Evolutionary conservation across 2,888 invertebrate genomes (phyloP), one percentile per base, ranked within the genome.

Genomic region (Lycophotia porphyrea): DNA sequence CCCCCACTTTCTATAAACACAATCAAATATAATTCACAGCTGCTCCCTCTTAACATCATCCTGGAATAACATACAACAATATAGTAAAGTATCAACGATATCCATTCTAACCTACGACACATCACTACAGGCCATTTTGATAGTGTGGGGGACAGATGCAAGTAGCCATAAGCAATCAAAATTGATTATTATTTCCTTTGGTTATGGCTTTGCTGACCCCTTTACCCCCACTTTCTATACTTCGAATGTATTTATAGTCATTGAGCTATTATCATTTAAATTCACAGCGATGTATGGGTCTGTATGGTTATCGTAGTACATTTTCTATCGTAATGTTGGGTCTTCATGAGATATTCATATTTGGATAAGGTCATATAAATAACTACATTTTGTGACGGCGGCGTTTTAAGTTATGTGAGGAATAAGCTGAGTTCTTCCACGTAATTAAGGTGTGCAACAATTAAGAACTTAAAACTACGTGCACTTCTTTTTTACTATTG

Each of bases 151-250:
- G 70, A 76, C 88, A 84, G 87, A 84, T 87, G 85, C 74, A 82
- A 88, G 80, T 76, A 60, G 68, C 78, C 68, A 85, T 84, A 80
- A 88, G 85, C 86, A 82, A 84, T 88, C 75, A 88, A 87, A 80
- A 88, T 88, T 87, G 67, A 87, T 88, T 84, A 88, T 82, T 80
- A 87, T 88, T 80, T 76, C 74, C 72, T 82, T 31, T 31, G 69
- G 63, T 86, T 88, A 88, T 78, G 52, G 75, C 39, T 42, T 11
- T 44, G 31, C 49, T 81, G 84, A 88, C 87, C 84, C 71, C 71
- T 73, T 82, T 67, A 49, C 61, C 68, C 34, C 65, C 70, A 63
- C 65, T 75, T 84, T 73, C 77, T 73, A 72, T 68, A 68, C 36
- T 60, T 66, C 58, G 27, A 66, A 72, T 72, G 60, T 74, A 80